A percentile compares a stretch with the other conserved stretches of the same genome.
phyloP scores from a whole-genome alignment of 2,888 invertebrate genomes.

The Ornithoptera priamus region DNA sequence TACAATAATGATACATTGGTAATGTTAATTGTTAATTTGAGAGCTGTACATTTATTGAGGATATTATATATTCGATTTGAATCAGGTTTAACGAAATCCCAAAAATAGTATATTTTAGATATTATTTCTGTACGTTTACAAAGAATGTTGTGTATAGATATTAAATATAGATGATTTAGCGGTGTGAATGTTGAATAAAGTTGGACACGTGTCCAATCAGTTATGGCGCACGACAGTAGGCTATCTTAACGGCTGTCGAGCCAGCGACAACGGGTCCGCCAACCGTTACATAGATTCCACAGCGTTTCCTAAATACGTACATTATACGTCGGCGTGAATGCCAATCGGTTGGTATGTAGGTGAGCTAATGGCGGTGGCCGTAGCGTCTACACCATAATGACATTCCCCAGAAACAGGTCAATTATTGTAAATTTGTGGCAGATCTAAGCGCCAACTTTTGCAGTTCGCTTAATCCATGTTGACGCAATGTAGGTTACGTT shows the following conservation, averaged over 20 bases:
- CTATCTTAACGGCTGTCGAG: conserved; percentile 29
- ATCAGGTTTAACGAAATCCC: too few relatives aligned
- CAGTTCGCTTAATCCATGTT: conserved; percentile 11
- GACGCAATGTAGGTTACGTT: background rate
- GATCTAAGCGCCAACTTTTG: conserved; percentile 20
- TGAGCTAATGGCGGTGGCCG: conserved; percentile 42
- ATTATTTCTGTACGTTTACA: background rate
- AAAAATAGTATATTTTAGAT: background rate
- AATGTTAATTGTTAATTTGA: background rate
- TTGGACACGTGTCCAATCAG: conserved; percentile 22
- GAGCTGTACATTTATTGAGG: background rate
- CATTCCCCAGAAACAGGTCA: conserved; percentile 28
- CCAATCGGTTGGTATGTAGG: conserved; percentile 63
- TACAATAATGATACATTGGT: background rate
- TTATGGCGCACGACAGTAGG: conserved; percentile 30
- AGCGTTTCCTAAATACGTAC: conserved; percentile 58
- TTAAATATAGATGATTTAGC: background rate
- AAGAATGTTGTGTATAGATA: background rate
- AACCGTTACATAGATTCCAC: conserved; percentile 67
- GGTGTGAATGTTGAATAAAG: background rate
- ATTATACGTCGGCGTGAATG: conserved; percentile 56
- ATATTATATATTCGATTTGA: too few relatives aligned
- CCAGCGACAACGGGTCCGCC: conserved; percentile 43
- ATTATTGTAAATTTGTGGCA: conserved; percentile 28
- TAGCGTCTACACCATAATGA: conserved; percentile 26